Conservation (phyloP, 2,113 vertebrate species). For the Alethe diademata region DNA sequence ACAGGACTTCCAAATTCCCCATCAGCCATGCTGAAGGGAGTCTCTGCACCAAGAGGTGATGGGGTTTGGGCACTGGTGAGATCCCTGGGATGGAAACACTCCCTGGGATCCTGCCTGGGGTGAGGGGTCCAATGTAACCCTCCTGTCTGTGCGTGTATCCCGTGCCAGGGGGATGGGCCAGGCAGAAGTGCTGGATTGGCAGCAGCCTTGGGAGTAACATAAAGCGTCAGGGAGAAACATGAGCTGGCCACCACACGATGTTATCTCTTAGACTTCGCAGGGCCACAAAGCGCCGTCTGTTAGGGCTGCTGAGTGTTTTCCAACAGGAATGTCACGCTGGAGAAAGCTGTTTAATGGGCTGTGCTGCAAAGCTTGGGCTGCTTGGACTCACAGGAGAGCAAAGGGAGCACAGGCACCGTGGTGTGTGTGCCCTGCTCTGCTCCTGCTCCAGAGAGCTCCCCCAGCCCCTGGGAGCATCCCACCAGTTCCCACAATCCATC, state of each 20-base stretch:
- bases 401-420: fast-evolving
- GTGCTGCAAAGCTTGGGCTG: neutral
- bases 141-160: neutral
- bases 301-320: neutral
- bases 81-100: neutral
- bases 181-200: neutral
- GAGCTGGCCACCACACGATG: neutral
- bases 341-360: neutral
- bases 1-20: neutral
- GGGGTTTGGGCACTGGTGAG: neutral
- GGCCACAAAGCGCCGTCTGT: neutral
- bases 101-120: neutral
- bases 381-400: neutral
- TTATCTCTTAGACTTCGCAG: conserved; percentile 11
- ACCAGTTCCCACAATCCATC: neutral
- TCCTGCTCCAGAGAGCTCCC: neutral
- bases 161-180: neutral
- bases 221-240: neutral
- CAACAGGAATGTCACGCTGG: neutral
- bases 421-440: fast-evolving
- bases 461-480: neutral
- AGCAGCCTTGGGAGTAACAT: neutral
- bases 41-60: neutral
- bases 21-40: neutral
- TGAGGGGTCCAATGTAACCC: neutral